Evolutionary conservation across 2,113 vertebrate genomes (phyloP).

Genomic region (Saccopteryx bilineata): DNA sequence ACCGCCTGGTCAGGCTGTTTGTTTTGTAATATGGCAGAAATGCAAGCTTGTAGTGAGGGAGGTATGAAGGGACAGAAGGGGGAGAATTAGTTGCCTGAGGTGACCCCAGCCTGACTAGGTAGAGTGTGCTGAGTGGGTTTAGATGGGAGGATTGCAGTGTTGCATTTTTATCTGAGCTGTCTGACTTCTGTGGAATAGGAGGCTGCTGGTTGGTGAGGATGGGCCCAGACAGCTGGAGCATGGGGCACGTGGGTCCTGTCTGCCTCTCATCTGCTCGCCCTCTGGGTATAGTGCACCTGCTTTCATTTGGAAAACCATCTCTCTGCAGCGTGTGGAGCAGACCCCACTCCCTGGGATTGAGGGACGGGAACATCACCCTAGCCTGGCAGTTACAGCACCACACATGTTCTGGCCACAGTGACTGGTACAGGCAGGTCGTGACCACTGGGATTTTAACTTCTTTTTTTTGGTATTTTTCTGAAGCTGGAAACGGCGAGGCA

Average conservation of each 20-base stretch:
- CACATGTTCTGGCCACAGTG: background rate
- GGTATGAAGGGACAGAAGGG: background rate
- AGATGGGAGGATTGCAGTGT: no score
- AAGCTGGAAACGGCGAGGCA: no score
- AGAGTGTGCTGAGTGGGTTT: background rate
- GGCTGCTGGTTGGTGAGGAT: background rate
- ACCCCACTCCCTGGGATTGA: no score
- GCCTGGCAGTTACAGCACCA: background rate
- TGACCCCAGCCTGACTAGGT: background rate
- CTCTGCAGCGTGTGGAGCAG: background rate
- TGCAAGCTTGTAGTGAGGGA: background rate
- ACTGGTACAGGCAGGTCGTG: background rate
- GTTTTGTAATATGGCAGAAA: background rate
- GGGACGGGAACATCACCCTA: rapidly evolving
- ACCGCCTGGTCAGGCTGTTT: no score
- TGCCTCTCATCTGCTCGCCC: background rate
- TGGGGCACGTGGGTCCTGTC: background rate
- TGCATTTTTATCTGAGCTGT: background rate
- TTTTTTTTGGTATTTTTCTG: no score
- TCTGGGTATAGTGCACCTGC: background rate
- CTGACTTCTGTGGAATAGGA: background rate
- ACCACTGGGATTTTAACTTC: background rate
- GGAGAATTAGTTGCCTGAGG: background rate
- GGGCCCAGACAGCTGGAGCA: background rate
- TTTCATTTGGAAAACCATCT: background rate